Evolutionary conservation across 2,113 vertebrate genomes (phyloP).

Genomic region (Turnix velox): DNA sequence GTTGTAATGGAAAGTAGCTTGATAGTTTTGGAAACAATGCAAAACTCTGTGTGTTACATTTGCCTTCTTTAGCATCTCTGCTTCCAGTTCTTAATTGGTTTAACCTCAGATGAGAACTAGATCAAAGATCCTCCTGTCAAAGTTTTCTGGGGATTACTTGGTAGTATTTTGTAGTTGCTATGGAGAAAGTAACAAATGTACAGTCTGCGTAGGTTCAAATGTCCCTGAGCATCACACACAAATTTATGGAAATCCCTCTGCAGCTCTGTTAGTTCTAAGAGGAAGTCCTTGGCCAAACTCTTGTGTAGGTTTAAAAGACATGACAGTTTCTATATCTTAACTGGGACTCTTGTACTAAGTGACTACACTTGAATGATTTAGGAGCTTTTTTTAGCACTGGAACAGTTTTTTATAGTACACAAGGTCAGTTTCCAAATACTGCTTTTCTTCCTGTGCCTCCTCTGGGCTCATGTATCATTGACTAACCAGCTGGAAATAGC

Average conservation of each 20-base stretch:
- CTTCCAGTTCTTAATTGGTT: not conserved
- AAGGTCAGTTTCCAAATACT: not conserved
- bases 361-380: not conserved
- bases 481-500: constrained; percentile 12
- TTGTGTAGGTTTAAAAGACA: not conserved
- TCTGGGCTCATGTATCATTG: not conserved
- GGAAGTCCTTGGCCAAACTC: not conserved
- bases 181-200: not conserved
- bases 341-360: not conserved
- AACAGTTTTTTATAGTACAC: not conserved
- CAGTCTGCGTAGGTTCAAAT: not conserved
- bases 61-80: not conserved
- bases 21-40: not conserved
- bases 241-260: not conserved
- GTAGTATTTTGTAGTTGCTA: not conserved
- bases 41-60: not conserved
- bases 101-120: not conserved
- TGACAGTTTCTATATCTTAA: not conserved
- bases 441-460: not conserved
- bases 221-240: not conserved
- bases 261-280: not conserved
- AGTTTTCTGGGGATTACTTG: not conserved
- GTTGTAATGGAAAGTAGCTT: not conserved
- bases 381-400: no score
- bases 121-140: not conserved